These are phyloP conservation scores for Callinectes sapidus DNA, from an alignment of 2,888 invertebrate genomes.

Conservation along the genomic window DNA sequence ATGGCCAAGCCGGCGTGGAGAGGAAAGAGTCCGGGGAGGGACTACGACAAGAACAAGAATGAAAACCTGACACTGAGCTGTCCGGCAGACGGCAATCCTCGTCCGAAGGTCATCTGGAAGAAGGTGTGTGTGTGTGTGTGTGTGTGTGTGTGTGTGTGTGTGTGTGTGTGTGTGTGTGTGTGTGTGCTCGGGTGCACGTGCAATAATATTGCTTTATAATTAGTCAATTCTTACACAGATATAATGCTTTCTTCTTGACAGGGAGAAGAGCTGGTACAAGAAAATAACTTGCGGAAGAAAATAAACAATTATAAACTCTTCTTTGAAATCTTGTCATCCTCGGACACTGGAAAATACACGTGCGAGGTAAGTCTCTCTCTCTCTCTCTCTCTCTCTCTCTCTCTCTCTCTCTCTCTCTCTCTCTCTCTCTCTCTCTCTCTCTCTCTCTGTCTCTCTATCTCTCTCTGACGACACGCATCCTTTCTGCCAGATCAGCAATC, in stretches of 20 bases:
- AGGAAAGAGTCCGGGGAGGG: background rate
- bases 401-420: background rate
- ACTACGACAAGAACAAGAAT: background rate
- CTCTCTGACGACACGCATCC: background rate
- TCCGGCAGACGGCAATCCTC: background rate
- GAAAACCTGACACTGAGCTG: background rate
- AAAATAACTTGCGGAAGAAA: background rate
- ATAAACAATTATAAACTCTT: background rate
- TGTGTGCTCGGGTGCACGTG: background rate
- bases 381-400: background rate
- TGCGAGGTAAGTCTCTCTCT: slow-evolving; percentile 11
- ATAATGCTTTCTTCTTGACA: background rate
- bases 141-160: background rate
- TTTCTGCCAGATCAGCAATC: slow-evolving; percentile 39
- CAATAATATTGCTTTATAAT: background rate
- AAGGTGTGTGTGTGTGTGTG: slow-evolving; percentile 31
- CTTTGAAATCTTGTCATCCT: background rate
- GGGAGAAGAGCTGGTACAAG: background rate
- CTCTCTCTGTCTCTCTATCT: slow-evolving; percentile 15
- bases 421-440: slow-evolving; percentile 27
- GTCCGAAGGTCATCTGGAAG: background rate
- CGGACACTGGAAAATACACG: background rate
- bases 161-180: slow-evolving; percentile 8
- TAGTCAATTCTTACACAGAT: too few relatives aligned
- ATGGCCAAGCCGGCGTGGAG: background rate